Conservation (phyloP, 2,888 invertebrate species). For the Pristionchus japonicus region DNA sequence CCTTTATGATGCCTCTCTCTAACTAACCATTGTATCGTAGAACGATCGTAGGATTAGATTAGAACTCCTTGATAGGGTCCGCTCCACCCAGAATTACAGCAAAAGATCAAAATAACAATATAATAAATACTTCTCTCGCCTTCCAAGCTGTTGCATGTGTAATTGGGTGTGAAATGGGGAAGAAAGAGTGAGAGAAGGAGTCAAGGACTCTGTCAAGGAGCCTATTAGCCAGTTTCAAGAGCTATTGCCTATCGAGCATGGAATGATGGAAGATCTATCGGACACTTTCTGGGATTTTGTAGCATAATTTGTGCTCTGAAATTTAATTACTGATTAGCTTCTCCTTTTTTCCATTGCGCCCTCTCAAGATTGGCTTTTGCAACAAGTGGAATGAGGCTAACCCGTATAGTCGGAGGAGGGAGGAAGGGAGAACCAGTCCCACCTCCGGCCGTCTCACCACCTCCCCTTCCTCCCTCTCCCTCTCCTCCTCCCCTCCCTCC, state of each 20-base stretch:
- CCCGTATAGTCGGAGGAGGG: slow-evolving; percentile 6
- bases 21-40: background rate
- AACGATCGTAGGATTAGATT: background rate
- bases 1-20: slow-evolving; percentile 21
- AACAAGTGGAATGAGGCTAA: slow-evolving; percentile 18
- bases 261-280: no score
- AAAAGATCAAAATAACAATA: background rate
- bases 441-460: slow-evolving; percentile 30
- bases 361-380: slow-evolving; percentile 25
- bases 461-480: background rate
- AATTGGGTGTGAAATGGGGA: background rate
- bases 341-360: background rate
- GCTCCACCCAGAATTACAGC: background rate
- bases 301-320: no score
- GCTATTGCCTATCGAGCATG: no score
- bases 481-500: background rate
- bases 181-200: background rate
- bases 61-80: background rate
- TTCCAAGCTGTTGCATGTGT: background rate
- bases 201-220: background rate
- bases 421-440: slow-evolving; percentile 22
- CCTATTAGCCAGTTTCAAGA: background rate
- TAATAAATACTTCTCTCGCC: slow-evolving; percentile 32
- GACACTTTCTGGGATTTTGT: no score
- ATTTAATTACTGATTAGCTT: background rate